A percentile compares a stretch with the other conserved stretches of the same genome.
phyloP scores from a whole-genome alignment of 2,113 vertebrate genomes.

The Camelus bactrianus region DNA sequence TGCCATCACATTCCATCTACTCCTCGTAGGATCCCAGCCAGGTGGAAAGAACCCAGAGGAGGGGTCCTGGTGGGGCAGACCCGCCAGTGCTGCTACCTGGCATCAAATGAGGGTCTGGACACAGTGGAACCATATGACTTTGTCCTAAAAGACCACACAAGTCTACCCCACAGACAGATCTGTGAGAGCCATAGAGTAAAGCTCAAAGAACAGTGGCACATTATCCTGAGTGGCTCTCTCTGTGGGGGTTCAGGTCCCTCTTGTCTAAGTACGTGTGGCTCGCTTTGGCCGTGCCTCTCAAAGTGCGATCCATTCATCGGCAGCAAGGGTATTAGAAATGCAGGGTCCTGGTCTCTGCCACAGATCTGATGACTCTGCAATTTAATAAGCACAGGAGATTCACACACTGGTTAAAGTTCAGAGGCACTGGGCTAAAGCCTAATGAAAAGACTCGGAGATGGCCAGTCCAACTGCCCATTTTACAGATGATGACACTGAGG shows the following conservation, averaged over 20 bases:
- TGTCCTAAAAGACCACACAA: constrained; percentile 66
- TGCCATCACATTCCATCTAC: too few relatives aligned
- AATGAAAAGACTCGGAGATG: neutral
- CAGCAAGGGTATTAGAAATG: neutral
- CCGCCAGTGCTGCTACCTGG: constrained; percentile 59
- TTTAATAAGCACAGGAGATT: neutral
- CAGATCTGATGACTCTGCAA: neutral
- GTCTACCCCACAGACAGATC: constrained; percentile 51
- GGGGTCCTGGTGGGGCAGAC: neutral
- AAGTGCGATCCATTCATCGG: fast-evolving
- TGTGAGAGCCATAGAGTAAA: neutral
- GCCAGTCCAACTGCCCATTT: neutral
- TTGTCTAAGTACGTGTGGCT: neutral
- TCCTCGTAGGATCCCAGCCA: too few relatives aligned
- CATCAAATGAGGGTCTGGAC: constrained; percentile 65
- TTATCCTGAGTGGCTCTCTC: neutral
- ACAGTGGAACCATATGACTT: constrained; percentile 35
- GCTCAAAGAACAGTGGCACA: neutral
- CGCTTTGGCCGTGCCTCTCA: neutral
- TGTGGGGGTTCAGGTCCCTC: neutral
- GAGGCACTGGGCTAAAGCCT: neutral
- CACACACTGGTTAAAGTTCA: fast-evolving
- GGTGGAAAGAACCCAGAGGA: neutral
- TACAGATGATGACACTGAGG: neutral
- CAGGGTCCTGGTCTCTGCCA: neutral